These are phyloP conservation scores for Meloidogyne floridensis DNA, from an alignment of 1,140 invertebrate species.

Conservation along the genomic window DNA sequence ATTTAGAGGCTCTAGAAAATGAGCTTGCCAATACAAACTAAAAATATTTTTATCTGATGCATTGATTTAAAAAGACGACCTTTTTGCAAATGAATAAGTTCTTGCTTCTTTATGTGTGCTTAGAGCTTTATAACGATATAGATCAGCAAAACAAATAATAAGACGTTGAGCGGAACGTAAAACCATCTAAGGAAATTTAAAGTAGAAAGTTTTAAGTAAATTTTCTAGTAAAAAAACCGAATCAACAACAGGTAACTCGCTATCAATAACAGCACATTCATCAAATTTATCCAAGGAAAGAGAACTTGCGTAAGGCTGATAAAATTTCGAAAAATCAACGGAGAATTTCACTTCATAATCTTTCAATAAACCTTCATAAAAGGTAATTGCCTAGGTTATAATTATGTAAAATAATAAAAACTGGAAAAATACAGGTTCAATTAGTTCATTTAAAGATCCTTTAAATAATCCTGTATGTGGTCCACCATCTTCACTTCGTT, in stretches of 20 bases:
- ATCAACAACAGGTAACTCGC: conserved; percentile 1
- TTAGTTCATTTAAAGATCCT: background rate
- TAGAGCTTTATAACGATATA: conserved; percentile 20
- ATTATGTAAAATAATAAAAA: background rate
- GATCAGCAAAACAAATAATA: conserved; percentile 23
- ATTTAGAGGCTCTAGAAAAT: conserved; percentile 10
- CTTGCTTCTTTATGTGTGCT: background rate
- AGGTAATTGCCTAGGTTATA: conserved; percentile 11
- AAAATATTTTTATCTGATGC: conserved; percentile 9
- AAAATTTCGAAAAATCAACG: conserved; percentile 9
- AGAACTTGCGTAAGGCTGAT: background rate
- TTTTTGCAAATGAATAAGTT: conserved; percentile 14
- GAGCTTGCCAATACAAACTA: conserved; percentile 15
- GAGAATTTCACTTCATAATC: conserved; percentile 19
- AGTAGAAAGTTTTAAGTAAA: background rate
- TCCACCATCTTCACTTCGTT: conserved; percentile 14
- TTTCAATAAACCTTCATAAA: conserved; percentile 21
- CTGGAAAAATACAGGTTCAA: conserved; percentile 1
- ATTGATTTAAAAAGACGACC: background rate
- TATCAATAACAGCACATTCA: conserved; percentile 3
- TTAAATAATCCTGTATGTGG: conserved; percentile 16
- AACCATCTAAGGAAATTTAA: background rate
- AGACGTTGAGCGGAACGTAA: conserved; percentile 21
- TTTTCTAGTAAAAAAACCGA: background rate
- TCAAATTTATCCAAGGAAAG: background rate